Conservation (phyloP, 2,113 vertebrate species). For the Urocitellus parryii region DNA sequence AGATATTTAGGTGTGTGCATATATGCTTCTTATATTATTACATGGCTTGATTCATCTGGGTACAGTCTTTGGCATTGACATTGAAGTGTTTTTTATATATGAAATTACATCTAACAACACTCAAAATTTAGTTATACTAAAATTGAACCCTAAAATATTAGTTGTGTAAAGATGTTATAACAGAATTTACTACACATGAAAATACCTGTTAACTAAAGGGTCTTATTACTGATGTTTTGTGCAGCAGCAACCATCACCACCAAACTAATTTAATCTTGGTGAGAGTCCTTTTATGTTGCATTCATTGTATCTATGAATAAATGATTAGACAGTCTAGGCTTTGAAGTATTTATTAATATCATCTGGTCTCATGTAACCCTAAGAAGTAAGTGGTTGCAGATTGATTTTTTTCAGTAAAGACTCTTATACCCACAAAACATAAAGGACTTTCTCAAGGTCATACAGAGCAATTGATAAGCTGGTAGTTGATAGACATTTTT, state of each 20-base stretch:
- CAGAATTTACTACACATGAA: not conserved
- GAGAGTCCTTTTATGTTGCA: not conserved
- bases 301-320: constrained; percentile 1
- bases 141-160: not conserved
- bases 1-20: not conserved
- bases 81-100: not conserved
- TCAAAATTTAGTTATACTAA: not conserved
- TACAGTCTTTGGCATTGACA: no score
- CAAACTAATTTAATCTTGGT: not conserved
- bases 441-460: not conserved
- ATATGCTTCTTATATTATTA: not conserved
- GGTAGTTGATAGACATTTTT: not conserved
- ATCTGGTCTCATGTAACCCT: constrained; percentile 5
- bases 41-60: not conserved
- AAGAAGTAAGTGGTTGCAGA: constrained; percentile 7
- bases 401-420: constrained; percentile 19
- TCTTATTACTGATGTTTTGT: constrained; percentile 43
- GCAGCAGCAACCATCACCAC: not conserved
- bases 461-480: not conserved
- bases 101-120: not conserved
- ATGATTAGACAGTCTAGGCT: not conserved
- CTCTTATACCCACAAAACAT: not conserved
- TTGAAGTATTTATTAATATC: constrained; percentile 14
- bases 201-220: constrained; percentile 8
- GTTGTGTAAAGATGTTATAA: not conserved